phyloP scores from a whole-genome alignment of 53 echinoderm and acorn worm genomes.

The Arbacia lixula region DNA sequence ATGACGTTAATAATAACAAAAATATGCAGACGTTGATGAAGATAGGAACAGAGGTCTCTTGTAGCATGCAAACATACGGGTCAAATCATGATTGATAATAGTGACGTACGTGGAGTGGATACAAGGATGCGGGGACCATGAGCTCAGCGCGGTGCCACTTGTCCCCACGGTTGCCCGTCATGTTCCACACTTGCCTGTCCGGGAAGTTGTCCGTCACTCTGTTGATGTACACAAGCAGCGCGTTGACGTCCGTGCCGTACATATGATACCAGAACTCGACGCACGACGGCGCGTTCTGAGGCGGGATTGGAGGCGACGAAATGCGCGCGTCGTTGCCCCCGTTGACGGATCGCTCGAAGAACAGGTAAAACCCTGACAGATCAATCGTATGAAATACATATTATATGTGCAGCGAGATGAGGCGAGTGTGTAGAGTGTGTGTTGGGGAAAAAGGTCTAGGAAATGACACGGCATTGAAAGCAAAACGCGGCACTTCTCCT shows the following conservation, averaged over 20 bases:
- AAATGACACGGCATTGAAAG: no score
- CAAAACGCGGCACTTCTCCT: no score
- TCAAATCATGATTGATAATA: no score
- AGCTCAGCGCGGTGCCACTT: conserved; percentile 84
- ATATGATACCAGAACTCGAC: conserved; percentile 89
- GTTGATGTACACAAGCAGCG: conserved; percentile 68
- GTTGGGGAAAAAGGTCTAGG: no score
- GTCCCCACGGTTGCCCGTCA: conserved; percentile 83
- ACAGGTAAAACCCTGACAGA: conserved; percentile 33
- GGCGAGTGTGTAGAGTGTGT: no score
- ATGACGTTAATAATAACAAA: no score
- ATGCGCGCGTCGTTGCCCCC: conserved; percentile 46
- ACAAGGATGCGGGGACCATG: conserved; percentile 14
- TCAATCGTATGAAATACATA: background rate
- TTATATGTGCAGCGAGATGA: no score
- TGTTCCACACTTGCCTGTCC: conserved; percentile 65
- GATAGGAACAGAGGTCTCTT: no score
- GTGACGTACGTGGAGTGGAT: conserved; percentile 35
- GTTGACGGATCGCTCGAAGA: conserved; percentile 28
- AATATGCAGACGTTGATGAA: no score
- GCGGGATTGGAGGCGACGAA: conserved; percentile 42
- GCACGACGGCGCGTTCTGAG: conserved; percentile 36
- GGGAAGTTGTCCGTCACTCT: conserved; percentile 29
- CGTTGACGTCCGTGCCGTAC: conserved; percentile 73
- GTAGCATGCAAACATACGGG: no score